Percentiles rank a stretch among this genome's conserved stretches.
These are phyloP conservation scores for Neodon shergylaensis DNA, from an alignment of 2,113 vertebrate genomes.

Conservation along the genomic window DNA sequence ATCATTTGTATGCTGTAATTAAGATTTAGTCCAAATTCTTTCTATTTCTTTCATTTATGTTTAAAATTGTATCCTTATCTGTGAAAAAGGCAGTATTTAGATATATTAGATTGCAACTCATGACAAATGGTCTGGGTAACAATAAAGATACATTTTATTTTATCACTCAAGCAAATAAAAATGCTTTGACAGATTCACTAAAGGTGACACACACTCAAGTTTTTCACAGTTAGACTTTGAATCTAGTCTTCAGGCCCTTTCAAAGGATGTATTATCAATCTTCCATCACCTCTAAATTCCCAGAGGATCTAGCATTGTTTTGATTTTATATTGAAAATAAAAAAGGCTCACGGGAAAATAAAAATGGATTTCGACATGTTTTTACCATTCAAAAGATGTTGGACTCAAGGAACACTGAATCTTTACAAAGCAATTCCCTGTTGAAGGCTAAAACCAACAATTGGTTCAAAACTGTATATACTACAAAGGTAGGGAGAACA, in stretches of 20 bases:
- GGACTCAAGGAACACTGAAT: not conserved
- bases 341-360: not conserved
- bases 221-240: not conserved
- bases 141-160: not conserved
- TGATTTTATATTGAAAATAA: slow-evolving; percentile 49
- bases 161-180: not conserved
- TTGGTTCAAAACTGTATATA: not conserved
- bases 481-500: not conserved
- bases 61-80: not conserved
- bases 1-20: not conserved
- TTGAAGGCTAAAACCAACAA: not conserved
- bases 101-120: not conserved
- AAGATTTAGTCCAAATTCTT: not conserved
- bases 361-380: slow-evolving; percentile 25
- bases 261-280: not conserved
- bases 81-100: not conserved
- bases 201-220: not conserved
- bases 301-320: not conserved
- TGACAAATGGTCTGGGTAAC: not conserved
- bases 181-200: not conserved
- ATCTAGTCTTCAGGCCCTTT: not conserved
- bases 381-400: not conserved
- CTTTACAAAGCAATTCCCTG: not conserved
- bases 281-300: not conserved
- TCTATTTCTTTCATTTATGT: not conserved